Evolutionary conservation across 2,797 vertebrate species (phyloP).

Genomic region (Pseudochirops cupreus): DNA sequence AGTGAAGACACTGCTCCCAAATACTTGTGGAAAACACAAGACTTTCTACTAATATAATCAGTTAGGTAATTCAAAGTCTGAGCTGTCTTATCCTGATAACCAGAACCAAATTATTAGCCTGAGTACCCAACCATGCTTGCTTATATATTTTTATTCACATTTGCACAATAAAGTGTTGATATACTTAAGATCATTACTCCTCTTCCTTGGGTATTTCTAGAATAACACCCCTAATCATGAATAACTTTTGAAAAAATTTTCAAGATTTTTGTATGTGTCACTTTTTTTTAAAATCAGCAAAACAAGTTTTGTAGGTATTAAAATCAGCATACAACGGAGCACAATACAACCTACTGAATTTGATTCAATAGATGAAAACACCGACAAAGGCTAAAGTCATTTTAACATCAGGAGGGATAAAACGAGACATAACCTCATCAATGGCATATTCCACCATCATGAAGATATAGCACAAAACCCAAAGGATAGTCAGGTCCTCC

Average conservation of each 20-base stretch:
- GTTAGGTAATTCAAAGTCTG: background rate
- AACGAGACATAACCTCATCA: background rate
- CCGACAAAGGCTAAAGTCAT: background rate
- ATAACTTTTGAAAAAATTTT: background rate
- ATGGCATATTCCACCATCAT: background rate
- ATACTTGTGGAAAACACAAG: background rate
- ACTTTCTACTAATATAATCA: background rate
- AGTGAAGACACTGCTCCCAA: background rate
- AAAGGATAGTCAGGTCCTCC: background rate
- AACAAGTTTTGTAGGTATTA: constrained; percentile 1
- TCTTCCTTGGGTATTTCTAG: background rate
- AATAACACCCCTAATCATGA: background rate
- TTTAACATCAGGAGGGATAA: background rate
- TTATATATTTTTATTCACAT: constrained; percentile 11
- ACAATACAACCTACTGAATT: background rate
- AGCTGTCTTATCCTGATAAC: background rate
- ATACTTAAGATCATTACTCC: background rate
- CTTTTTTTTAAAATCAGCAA: background rate
- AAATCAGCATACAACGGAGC: background rate
- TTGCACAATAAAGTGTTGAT: constrained; percentile 6
- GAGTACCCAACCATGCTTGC: constrained; percentile 3
- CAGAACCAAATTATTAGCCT: constrained; percentile 2
- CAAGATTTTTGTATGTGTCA: background rate
- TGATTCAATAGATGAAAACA: constrained; percentile 3
- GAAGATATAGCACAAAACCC: background rate